A percentile compares a stretch with the other conserved stretches of the same genome.
Conservation (phyloP, 2,888 invertebrate genomes). For the Hoplodrina ambigua region DNA sequence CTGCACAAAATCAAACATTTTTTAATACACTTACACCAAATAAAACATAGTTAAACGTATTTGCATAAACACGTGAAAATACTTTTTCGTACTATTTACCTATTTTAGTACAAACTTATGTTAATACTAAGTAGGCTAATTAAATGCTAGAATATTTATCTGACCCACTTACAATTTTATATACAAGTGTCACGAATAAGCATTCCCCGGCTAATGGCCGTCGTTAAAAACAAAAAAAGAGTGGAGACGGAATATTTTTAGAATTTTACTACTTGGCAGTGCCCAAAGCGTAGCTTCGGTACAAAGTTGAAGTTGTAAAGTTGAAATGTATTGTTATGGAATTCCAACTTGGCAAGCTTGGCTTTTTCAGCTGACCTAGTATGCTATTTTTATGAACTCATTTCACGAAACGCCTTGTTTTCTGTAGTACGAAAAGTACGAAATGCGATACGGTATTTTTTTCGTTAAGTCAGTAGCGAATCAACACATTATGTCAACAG, state of each 20-base stretch:
- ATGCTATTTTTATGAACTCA: conserved; percentile 6
- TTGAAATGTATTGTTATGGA: conserved; percentile 18
- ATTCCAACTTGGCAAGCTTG: conserved; percentile 34
- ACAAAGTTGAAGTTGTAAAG: conserved; percentile 12
- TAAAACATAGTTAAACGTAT: neutral
- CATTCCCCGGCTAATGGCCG: neutral
- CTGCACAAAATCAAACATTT: neutral
- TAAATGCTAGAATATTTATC: conserved; percentile 10
- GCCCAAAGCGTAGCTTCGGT: neutral
- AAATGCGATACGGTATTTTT: neutral
- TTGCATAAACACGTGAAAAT: neutral
- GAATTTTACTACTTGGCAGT: conserved; percentile 18
- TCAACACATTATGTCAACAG: no score
- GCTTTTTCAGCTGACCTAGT: conserved; percentile 5
- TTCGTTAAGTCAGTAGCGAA: no score
- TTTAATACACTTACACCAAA: neutral
- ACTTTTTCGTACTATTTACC: conserved; percentile 2
- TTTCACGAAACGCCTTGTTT: neutral
- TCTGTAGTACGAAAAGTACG: neutral
- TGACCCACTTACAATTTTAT: conserved; percentile 28
- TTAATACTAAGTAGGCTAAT: conserved; percentile 16
- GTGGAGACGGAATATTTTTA: neutral
- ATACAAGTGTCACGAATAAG: conserved; percentile 29
- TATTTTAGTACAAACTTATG: neutral
- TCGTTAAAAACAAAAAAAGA: neutral